Base-by-base conservation (phyloP, 2,797 vertebrate species). In the Syngnathus rostellatus region DNA sequence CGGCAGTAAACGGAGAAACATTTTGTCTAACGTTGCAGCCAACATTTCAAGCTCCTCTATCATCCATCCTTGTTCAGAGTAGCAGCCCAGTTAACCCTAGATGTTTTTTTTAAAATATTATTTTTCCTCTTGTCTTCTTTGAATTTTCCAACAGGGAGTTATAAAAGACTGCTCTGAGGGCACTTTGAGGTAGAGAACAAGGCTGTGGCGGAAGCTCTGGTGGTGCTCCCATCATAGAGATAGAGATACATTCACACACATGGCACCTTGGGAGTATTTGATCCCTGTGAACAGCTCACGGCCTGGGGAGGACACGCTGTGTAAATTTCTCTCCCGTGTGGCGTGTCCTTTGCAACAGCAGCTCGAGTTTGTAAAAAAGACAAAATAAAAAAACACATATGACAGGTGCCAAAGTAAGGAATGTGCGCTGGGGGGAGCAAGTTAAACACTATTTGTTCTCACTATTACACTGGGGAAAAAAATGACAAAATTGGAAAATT, bases 361-460 rank as follows among this genome's bases (percentile, higher is more conserved):
- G 77, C 70, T 65, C 23, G 43, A 63, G 76, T 83, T 85, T 83
- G 77, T 85, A 85, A 86, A 87, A 80, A 75, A 31, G 54, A 67
- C 71, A 73, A 68, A 63, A 67, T 78, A 71, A 71, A 77, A 82
- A 73, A 69, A 71, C 68, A 71, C 76, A 69, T 72, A 77, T 87
- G 88, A 86, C 90, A 92, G 89, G 89, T 90, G 89, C 83, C 85
- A 83, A 67, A 78, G 69, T 72, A 71, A 76, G 77, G 78, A 80
- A 85, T 77, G 81, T 82, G 40, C 66, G 14, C 14, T 0, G 2
- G 43, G 45, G 45, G 45, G 14, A 6, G 45, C 72, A 75, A 69
- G 51, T 63, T 10, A 68, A 84, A 77, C 69, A 31, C 31, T 2
- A 31, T 31, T 31, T 31, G 31, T 31, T 31, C 31, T 31, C 31